Evolutionary conservation across 1,140 invertebrate species (phyloP).

Genomic region (Trypoxylus dichotomus): DNA sequence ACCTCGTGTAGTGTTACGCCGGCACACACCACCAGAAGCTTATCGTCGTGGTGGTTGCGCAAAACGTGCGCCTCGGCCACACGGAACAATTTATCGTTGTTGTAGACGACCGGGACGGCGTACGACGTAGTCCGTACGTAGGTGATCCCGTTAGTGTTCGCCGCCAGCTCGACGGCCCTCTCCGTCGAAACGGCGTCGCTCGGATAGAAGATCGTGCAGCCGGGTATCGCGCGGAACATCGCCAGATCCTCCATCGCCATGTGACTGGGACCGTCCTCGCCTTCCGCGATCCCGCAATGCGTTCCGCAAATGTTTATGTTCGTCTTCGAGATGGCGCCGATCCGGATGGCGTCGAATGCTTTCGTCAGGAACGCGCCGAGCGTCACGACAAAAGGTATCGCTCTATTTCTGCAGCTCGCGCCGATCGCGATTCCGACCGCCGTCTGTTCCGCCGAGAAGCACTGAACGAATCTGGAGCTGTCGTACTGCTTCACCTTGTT

Average conservation of each 20-base stretch:
- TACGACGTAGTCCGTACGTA: conserved; percentile 95
- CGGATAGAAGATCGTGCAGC: conserved; percentile 95
- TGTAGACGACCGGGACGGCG: conserved; percentile 81
- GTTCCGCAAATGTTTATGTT: conserved; percentile 96
- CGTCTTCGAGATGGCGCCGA: conserved; percentile 98
- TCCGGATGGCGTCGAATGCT: conserved; percentile 96
- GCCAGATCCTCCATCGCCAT: conserved; percentile 99
- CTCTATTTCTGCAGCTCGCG: conserved; percentile 82
- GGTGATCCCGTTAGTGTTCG: conserved; percentile 93
- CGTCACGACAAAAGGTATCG: conserved; percentile 91
- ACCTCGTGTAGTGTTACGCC: conserved; percentile 93
- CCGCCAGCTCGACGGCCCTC: conserved; percentile 91
- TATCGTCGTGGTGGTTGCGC: conserved; percentile 71
- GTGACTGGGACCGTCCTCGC: conserved; percentile 98
- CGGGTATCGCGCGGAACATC: conserved; percentile 91
- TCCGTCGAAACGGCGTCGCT: conserved; percentile 94
- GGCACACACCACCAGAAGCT: conserved; percentile 85
- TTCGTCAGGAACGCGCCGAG: conserved; percentile 98
- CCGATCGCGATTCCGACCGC: conserved; percentile 95
- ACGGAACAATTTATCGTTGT: conserved; percentile 79
- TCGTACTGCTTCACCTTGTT: conserved; percentile 85
- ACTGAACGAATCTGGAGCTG: conserved; percentile 85
- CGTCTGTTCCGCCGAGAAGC: conserved; percentile 99
- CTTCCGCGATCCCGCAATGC: conserved; percentile 94
- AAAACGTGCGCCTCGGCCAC: conserved; percentile 84